Evolutionary conservation across 2,888 invertebrate genomes (phyloP), one percentile per base, ranked within the genome.

Genomic region (Aphrophora alni): DNA sequence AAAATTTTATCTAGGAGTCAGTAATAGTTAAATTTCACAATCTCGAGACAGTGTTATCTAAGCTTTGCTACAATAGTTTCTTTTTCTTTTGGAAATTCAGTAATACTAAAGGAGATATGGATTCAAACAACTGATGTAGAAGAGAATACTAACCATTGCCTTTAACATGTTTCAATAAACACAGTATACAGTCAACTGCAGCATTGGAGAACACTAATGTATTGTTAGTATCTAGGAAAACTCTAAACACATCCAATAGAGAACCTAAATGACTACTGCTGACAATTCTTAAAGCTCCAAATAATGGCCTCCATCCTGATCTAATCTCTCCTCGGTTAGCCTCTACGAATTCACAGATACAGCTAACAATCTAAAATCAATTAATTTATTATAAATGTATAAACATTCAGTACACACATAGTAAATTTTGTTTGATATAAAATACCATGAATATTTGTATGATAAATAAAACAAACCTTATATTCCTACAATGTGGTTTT

Each of bases 291-390:
- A 99, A 89, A 0, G 98, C 97, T 14, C 97, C 97, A 87, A 99
- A 99, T 0, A 99, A 89, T 0, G 98, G 97, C 78, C 98, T 91
- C 98, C 98, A 99, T 0, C 98, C 98, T 0, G 97, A 98, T 84
- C 96, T 93, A 69, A 98, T 97, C 89, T 98, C 97, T 82, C 95
- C 94, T 85, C 97, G 92, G 88, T 97, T 97, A 0, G 96, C 96
- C 88, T 98, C 98, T 0, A 99, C 98, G 86, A 98, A 96, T 88
- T 98, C 98, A 88, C 98, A 98, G 74, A 98, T 93, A 85, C 97
- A 97, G 78, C 97, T 96, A 71, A 98, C 96, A 85, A 99, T 97
- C 95, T 97, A 89, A 28, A 89, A 90, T 44, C 44, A 38, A 75
- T 26, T 12, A 12, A 24, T 75, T 28, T 26, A 4, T 24, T 3